phyloP scores from a whole-genome alignment of 2,888 invertebrate species.

The Stomorhina lunata region DNA sequence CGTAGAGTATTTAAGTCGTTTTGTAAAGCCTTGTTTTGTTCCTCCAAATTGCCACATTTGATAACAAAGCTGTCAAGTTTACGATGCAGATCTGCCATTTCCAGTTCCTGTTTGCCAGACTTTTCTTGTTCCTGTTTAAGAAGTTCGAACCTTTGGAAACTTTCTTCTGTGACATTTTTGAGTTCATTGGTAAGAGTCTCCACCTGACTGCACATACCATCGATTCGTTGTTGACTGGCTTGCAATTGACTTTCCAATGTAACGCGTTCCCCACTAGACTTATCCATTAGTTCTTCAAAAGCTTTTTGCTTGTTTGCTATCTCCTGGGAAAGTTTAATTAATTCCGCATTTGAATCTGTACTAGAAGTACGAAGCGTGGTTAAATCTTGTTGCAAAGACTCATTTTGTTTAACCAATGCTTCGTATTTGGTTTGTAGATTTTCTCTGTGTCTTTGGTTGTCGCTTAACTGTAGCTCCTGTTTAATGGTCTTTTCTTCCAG shows the following conservation, averaged over 20 bases:
- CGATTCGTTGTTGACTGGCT: slow-evolving; percentile 71
- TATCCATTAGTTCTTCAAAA: slow-evolving; percentile 81
- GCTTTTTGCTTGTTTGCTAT: slow-evolving; percentile 83
- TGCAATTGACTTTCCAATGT: slow-evolving; percentile 71
- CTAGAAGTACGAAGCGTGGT: slow-evolving; percentile 82
- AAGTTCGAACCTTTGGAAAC: slow-evolving; percentile 66
- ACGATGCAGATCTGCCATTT: slow-evolving; percentile 70
- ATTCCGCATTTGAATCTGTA: slow-evolving; percentile 83
- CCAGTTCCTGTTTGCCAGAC: slow-evolving; percentile 69
- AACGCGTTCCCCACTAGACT: slow-evolving; percentile 75
- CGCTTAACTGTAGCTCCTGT: slow-evolving; percentile 82
- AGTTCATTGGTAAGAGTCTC: slow-evolving; percentile 72
- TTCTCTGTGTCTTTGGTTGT: slow-evolving; percentile 82
- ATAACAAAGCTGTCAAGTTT: slow-evolving; percentile 69
- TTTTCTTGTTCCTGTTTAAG: slow-evolving; percentile 71
- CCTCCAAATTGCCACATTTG: slow-evolving; percentile 67
- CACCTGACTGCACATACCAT: slow-evolving; percentile 71
- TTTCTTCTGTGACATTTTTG: slow-evolving; percentile 69
- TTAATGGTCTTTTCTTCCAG: slow-evolving; percentile 78
- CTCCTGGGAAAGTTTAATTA: slow-evolving; percentile 82
- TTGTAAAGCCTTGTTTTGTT: slow-evolving; percentile 70
- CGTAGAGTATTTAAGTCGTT: slow-evolving; percentile 68
- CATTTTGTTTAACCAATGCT: slow-evolving; percentile 82
- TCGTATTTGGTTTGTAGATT: slow-evolving; percentile 82
- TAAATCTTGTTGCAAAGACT: slow-evolving; percentile 83